phyloP scores from a whole-genome alignment of 1,140 invertebrate genomes.

The Bombyx mori region DNA sequence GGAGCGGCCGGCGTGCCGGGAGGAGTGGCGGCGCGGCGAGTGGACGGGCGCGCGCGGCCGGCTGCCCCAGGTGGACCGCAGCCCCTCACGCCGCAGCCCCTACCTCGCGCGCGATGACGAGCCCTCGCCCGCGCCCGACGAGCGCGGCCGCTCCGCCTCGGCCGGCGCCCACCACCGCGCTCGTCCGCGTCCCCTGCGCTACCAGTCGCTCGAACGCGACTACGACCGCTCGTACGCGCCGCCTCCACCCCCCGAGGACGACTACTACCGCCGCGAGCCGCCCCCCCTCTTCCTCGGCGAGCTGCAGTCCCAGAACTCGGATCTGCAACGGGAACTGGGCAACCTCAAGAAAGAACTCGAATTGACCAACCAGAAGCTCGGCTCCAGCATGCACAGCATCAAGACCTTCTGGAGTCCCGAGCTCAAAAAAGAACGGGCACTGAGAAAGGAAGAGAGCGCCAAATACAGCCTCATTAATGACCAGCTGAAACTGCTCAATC shows the following conservation, averaged over 20 bases:
- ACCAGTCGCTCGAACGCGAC: slow-evolving; percentile 60
- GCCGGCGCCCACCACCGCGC: slow-evolving; percentile 61
- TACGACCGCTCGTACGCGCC: slow-evolving; percentile 62
- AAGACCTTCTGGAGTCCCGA: slow-evolving; percentile 99
- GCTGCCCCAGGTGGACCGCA: slow-evolving; percentile 87
- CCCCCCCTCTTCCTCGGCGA: slow-evolving; percentile 85
- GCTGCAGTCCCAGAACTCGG: slow-evolving; percentile 94
- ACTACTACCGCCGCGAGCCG: slow-evolving; percentile 56
- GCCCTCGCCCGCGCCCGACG: slow-evolving; percentile 78
- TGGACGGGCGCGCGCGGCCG: slow-evolving; percentile 64
- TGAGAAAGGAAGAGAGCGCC: slow-evolving; percentile 97
- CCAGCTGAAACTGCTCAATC: slow-evolving; percentile 95
- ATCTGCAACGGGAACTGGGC: slow-evolving; percentile 95
- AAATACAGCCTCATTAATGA: slow-evolving; percentile 98
- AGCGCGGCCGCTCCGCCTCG: slow-evolving; percentile 68
- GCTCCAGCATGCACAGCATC: slow-evolving; percentile 99
- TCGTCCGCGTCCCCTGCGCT: slow-evolving; percentile 49
- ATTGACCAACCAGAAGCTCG: slow-evolving; percentile 97
- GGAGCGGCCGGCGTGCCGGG: slow-evolving; percentile 62
- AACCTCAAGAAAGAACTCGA: slow-evolving; percentile 97
- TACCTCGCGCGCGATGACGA: slow-evolving; percentile 81
- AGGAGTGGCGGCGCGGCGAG: slow-evolving; percentile 62
- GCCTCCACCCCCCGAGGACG: slow-evolving; percentile 56
- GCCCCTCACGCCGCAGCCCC: slow-evolving; percentile 79
- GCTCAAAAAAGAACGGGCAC: slow-evolving; percentile 96